phyloP scores from a whole-genome alignment of 1,140 invertebrate genomes.

The Daktulosphaira vitifoliae region DNA sequence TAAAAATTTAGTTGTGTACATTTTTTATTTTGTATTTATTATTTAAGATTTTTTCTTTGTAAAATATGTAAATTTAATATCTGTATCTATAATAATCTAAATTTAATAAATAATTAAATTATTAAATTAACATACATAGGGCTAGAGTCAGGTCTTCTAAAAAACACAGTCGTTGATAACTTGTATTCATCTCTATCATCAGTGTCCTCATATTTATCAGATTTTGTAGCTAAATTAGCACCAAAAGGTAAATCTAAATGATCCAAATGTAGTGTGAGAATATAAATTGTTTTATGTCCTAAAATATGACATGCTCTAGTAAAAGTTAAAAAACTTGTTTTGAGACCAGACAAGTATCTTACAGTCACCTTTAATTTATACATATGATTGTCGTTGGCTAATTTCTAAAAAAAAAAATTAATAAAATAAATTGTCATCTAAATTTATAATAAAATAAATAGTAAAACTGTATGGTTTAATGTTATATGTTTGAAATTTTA shows the following conservation, averaged over 20 bases:
- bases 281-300: slow-evolving; percentile 11
- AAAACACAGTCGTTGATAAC: slow-evolving; percentile 63
- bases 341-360: slow-evolving; percentile 54
- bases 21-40: too few relatives aligned
- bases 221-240: slow-evolving; percentile 18
- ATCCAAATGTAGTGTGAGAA: slow-evolving; percentile 21
- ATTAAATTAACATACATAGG: slow-evolving; percentile 46
- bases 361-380: slow-evolving; percentile 66
- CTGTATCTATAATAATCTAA: background rate
- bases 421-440: too few relatives aligned
- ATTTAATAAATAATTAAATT: too few relatives aligned
- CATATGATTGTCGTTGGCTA: slow-evolving; percentile 60
- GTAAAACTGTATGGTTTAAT: too few relatives aligned
- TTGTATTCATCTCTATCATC: slow-evolving; percentile 45
- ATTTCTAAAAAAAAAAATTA: slow-evolving; percentile 47
- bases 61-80: too few relatives aligned
- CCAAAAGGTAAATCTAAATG: slow-evolving; percentile 23
- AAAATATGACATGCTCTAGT: slow-evolving; percentile 53
- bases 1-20: too few relatives aligned
- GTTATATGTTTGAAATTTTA: too few relatives aligned
- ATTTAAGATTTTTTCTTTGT: too few relatives aligned
- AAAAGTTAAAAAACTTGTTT: slow-evolving; percentile 63
- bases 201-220: slow-evolving; percentile 37
- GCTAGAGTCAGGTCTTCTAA: slow-evolving; percentile 61
- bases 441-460: too few relatives aligned